Percentiles rank a stretch among this genome's conserved stretches.
Evolutionary conservation across 2,113 vertebrate genomes (phyloP).

Genomic region (Pseudolaguvia tuberculata): DNA sequence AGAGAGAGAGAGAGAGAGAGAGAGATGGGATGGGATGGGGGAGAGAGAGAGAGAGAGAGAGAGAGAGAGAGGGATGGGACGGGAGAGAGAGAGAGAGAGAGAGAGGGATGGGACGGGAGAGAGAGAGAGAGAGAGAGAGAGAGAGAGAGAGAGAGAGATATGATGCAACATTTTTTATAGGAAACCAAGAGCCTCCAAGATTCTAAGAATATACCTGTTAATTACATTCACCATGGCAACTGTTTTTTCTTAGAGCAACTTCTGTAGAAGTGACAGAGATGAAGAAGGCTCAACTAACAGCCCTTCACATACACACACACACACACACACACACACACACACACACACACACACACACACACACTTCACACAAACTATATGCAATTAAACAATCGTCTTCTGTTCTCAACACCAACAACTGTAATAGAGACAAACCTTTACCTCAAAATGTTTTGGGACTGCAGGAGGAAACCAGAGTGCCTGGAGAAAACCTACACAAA

Average conservation of each 20-base stretch:
- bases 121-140: background rate
- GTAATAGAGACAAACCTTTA: background rate
- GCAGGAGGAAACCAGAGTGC: too few species aligned
- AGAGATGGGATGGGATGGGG: too few species aligned
- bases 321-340: background rate
- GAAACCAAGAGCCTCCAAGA: slow-evolving; percentile 18
- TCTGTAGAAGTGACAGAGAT: slow-evolving; percentile 23
- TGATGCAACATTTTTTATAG: slow-evolving; percentile 17
- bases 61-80: too few species aligned
- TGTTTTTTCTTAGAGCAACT: slow-evolving; percentile 16
- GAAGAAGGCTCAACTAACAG: slow-evolving; percentile 29
- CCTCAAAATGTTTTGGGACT: too few species aligned
- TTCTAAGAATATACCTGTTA: slow-evolving; percentile 38
- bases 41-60: too few species aligned
- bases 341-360: background rate
- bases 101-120: too few species aligned
- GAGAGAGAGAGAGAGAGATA: slow-evolving; percentile 3
- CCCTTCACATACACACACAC: slow-evolving; percentile 25
- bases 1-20: too few species aligned
- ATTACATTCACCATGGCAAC: slow-evolving; percentile 44
- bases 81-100: too few species aligned
- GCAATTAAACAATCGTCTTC: background rate
- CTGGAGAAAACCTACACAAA: too few species aligned
- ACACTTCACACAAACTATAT: background rate
- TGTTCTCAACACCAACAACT: background rate